phyloP scores from a whole-genome alignment of 2,888 invertebrate genomes.

The Eucriotettix oculatus region DNA sequence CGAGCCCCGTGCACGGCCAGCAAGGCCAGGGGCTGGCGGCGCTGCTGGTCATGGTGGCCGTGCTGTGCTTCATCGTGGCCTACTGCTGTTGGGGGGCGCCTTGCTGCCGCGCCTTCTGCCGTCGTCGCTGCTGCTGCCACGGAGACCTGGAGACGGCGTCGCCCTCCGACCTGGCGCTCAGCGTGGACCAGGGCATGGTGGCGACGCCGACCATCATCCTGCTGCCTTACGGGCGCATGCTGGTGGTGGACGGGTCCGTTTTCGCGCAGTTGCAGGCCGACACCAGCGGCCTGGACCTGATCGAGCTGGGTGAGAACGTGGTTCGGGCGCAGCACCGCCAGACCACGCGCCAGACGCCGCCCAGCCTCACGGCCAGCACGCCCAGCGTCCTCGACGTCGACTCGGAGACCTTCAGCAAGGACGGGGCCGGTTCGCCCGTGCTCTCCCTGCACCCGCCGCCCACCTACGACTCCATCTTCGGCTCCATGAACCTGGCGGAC shows the following conservation, averaged over 20 bases:
- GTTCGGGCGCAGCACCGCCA: constrained; percentile 27
- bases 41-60: constrained; percentile 36
- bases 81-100: constrained; percentile 42
- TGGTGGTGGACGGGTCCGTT: constrained; percentile 36
- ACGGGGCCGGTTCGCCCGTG: constrained; percentile 29
- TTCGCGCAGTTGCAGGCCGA: constrained; percentile 27
- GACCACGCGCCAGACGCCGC: constrained; percentile 2
- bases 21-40: constrained; percentile 32
- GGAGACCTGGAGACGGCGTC: constrained; percentile 10
- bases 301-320: constrained; percentile 33
- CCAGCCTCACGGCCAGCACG: constrained; percentile 19
- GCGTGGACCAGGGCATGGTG: constrained; percentile 21
- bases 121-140: constrained; percentile 25
- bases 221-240: constrained; percentile 35
- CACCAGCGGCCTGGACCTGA: constrained; percentile 28
- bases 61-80: constrained; percentile 35
- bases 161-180: constrained; percentile 12
- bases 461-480: constrained; percentile 35
- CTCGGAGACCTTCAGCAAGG: constrained; percentile 34
- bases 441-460: constrained; percentile 30
- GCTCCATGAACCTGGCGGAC: constrained; percentile 14
- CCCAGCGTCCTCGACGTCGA: constrained; percentile 25
- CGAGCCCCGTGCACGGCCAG: constrained; percentile 16
- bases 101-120: constrained; percentile 32
- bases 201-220: constrained; percentile 36